Percentiles rank a stretch among this genome's conserved stretches.
Conservation (phyloP, 1,140 invertebrate species). For the Drosophila guanche region DNA sequence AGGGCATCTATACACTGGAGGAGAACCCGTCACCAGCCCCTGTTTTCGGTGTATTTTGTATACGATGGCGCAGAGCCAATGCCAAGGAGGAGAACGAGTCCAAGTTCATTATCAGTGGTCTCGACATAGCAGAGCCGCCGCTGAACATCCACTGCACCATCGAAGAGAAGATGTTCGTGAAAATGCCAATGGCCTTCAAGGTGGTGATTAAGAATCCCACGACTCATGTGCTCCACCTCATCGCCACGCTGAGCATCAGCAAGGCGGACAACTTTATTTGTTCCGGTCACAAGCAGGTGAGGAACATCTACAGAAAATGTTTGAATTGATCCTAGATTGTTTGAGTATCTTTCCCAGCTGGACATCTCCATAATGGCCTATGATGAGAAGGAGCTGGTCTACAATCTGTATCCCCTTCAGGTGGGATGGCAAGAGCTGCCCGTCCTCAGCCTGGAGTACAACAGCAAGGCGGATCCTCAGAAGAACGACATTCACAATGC, state of each 20-base stretch:
- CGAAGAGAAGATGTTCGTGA: conserved; percentile 83
- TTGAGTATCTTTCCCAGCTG: conserved; percentile 38
- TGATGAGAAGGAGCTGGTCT: conserved; percentile 76
- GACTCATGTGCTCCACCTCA: conserved; percentile 70
- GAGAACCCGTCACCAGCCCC: conserved; percentile 15
- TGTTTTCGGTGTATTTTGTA: conserved; percentile 78
- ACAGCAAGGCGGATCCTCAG: conserved; percentile 75
- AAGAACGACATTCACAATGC: conserved; percentile 75
- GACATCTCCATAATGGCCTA: conserved; percentile 81
- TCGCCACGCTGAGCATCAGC: conserved; percentile 73
- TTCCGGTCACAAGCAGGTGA: conserved; percentile 81
- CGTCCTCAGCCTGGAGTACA: conserved; percentile 76
- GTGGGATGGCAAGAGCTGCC: conserved; percentile 82
- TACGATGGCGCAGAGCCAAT: conserved; percentile 75
- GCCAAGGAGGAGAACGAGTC: conserved; percentile 80
- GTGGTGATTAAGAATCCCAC: conserved; percentile 80
- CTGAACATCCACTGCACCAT: conserved; percentile 82
- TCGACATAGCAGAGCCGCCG: conserved; percentile 76
- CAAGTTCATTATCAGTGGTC: conserved; percentile 77
- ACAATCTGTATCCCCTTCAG: conserved; percentile 81
- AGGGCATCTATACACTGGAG: conserved; percentile 59
- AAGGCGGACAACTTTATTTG: conserved; percentile 83
- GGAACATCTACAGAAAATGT: not conserved
- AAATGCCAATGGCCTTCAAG: conserved; percentile 82
- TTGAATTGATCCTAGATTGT: not conserved